Conservation (phyloP, 1,140 invertebrate genomes). For the Formica selysi region DNA sequence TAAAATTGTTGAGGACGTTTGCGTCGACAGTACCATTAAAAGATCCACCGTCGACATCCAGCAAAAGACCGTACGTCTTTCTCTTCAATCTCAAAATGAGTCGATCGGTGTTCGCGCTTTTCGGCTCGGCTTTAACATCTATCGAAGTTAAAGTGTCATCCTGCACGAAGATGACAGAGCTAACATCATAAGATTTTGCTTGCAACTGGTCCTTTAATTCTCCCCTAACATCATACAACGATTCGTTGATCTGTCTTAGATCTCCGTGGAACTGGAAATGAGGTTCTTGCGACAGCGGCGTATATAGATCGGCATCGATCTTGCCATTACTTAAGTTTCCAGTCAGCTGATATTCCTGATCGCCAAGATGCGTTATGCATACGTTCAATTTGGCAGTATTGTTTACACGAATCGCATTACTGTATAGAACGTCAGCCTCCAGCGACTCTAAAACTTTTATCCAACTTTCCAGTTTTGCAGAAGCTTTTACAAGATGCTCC, state of each 20-base stretch:
- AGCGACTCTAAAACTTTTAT: conserved; percentile 86
- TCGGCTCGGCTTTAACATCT: conserved; percentile 64
- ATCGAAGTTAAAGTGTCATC: conserved; percentile 49
- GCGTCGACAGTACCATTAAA: conserved; percentile 72
- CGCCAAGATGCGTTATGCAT: conserved; percentile 69
- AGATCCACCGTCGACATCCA: conserved; percentile 46
- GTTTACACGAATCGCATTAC: conserved; percentile 78
- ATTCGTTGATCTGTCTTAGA: conserved; percentile 63
- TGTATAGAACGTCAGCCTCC: conserved; percentile 84
- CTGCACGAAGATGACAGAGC: conserved; percentile 46
- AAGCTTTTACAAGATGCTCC: conserved; percentile 83
- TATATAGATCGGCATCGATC: conserved; percentile 73
- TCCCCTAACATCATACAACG: conserved; percentile 74
- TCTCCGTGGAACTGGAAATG: conserved; percentile 77
- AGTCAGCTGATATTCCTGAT: conserved; percentile 73
- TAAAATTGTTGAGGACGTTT: conserved; percentile 77
- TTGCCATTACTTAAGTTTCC: conserved; percentile 70
- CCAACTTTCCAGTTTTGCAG: conserved; percentile 86
- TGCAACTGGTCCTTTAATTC: conserved; percentile 74
- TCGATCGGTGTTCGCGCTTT: conserved; percentile 21
- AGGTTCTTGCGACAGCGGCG: conserved; percentile 62
- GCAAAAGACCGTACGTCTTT: conserved; percentile 69
- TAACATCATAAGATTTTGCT: conserved; percentile 64
- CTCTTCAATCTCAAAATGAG: conserved; percentile 70
- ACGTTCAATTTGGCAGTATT: conserved; percentile 72